phyloP scores from a whole-genome alignment of 1,140 invertebrate genomes.

The Mizuhopecten yessoensis region DNA sequence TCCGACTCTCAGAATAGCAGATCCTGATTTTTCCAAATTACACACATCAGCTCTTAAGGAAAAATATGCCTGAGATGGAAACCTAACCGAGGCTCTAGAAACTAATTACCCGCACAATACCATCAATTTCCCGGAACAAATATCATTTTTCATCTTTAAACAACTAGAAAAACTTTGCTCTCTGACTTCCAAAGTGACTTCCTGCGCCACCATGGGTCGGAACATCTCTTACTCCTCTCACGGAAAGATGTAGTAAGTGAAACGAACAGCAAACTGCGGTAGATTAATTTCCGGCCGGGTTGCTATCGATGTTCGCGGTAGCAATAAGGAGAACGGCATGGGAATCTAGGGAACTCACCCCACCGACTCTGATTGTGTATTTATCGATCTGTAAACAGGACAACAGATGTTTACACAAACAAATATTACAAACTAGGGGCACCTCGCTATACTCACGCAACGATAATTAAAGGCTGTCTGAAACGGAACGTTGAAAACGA shows the following conservation, averaged over 20 bases:
- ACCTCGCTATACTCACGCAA: background rate
- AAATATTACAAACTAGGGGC: background rate
- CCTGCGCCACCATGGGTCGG: conserved; percentile 1
- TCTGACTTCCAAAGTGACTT: conserved; percentile 3
- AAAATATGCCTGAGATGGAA: background rate
- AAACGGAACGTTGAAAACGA: no score
- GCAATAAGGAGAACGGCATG: background rate
- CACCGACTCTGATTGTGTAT: conserved; percentile 25
- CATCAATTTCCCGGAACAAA: conserved; percentile 15
- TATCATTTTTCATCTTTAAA: conserved; percentile 36
- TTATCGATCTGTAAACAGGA: conserved; percentile 24
- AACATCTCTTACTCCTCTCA: background rate
- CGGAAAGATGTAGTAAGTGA: background rate
- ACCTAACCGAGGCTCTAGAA: background rate
- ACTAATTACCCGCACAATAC: background rate
- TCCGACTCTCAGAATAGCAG: conserved; percentile 9
- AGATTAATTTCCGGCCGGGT: conserved; percentile 13
- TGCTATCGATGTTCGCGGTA: conserved; percentile 24
- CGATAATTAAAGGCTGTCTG: background rate
- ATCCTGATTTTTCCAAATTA: conserved; percentile 18
- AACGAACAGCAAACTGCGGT: conserved; percentile 6
- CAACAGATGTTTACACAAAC: conserved; percentile 32
- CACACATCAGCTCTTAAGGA: background rate
- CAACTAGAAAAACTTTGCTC: conserved; percentile 33
- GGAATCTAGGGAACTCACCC: background rate